Evolutionary conservation across 2,888 invertebrate species (phyloP), one percentile per base, ranked within the genome.

Genomic region (Lathronympha strigana): DNA sequence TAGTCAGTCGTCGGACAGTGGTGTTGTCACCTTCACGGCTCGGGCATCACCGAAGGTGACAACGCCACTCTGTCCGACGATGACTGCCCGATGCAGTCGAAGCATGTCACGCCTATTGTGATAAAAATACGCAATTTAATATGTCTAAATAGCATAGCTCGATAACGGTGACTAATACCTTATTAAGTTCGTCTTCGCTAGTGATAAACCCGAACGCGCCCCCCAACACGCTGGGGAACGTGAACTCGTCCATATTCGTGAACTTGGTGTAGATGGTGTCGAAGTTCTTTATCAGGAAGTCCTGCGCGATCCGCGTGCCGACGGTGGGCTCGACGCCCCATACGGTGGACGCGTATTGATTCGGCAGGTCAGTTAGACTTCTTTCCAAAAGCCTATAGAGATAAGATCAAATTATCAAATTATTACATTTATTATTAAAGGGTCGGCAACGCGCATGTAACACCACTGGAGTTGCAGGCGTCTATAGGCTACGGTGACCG

Each of bases 281-380:
- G 95, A 96, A 97, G 81, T 96, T 93, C 21, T 93, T 93, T 17
- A 95, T 88, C 5, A 98, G 88, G 79, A 94, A 96, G 72, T 94
- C 93, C 76, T 96, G 97, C 0, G 97, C 97, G 19, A 96, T 87
- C 0, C 94, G 92, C 68, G 95, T 95, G 53, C 92, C 89, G 0
- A 77, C 11, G 0, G 86, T 81, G 0, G 87, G 78, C 17, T 87
- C 86, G 23, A 89, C 84, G 57, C 80, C 75, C 92, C 92, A 92
- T 17, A 77, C 84, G 0, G 81, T 78, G 0, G 82, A 76, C 0
- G 90, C 88, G 76, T 90, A 87, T 68, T 91, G 91, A 68, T 86
- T 87, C 0, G 92, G 91, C 1, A 92, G 80, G 49, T 81, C 82
- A 0, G 79, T 68, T 0, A 92, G 64, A 40, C 90, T 89, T 25